A percentile compares a stretch with the other conserved stretches of the same genome.
Conservation (phyloP, 2,888 invertebrate species). For the Trissonchulus latispiculum region DNA sequence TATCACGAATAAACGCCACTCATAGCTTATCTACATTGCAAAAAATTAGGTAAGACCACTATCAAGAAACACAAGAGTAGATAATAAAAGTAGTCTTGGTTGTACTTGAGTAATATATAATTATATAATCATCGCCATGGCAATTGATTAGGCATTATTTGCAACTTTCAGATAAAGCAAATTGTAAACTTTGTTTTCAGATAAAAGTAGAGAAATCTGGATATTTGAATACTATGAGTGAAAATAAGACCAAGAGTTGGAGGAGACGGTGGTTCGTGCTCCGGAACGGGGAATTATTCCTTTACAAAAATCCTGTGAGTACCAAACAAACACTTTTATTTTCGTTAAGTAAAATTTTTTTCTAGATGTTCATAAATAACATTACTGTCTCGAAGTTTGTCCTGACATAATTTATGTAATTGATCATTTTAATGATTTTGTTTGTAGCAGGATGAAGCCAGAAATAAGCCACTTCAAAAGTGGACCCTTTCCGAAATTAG, state of each 20-base stretch:
- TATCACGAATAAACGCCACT: too few species aligned
- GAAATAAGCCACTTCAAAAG: neutral
- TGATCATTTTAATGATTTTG: constrained; percentile 6
- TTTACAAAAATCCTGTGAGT: constrained; percentile 76
- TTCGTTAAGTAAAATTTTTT: constrained; percentile 47
- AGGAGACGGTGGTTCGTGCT: constrained; percentile 89
- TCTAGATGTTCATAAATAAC: constrained; percentile 44
- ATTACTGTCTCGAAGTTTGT: neutral
- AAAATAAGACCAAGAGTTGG: constrained; percentile 84
- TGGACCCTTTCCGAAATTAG: constrained; percentile 14
- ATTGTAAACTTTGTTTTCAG: constrained; percentile 47
- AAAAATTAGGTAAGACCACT: too few species aligned
- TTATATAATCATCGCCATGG: too few species aligned
- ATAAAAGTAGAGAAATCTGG: constrained; percentile 66
- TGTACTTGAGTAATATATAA: too few species aligned
- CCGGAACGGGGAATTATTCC: constrained; percentile 78
- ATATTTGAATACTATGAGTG: constrained; percentile 77
- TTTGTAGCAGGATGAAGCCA: constrained; percentile 52
- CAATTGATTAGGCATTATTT: too few species aligned
- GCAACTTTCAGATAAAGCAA: too few species aligned
- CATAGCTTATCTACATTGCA: too few species aligned
- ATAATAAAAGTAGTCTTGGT: too few species aligned
- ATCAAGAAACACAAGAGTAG: too few species aligned
- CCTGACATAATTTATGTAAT: constrained; percentile 49
- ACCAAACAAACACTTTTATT: constrained; percentile 10